phyloP scores from a whole-genome alignment of 1,140 invertebrate genomes.

The Helicoverpa armigera region DNA sequence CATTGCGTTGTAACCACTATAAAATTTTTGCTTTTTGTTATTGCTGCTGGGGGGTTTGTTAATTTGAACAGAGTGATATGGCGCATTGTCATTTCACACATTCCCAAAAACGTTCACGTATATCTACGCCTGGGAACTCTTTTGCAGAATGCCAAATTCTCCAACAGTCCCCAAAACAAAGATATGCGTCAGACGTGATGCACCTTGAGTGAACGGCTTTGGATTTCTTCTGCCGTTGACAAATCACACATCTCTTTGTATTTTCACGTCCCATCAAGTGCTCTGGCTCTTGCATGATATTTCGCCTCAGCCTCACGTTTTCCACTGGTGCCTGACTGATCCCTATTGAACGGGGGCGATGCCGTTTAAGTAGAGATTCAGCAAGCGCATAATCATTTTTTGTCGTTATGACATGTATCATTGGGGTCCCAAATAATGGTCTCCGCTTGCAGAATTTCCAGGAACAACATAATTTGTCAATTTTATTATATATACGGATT shows the following conservation, averaged over 20 bases:
- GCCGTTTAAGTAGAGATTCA: neutral
- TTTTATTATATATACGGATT: too few relatives aligned
- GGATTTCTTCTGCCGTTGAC: neutral
- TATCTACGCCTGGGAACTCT: neutral
- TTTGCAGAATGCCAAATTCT: neutral
- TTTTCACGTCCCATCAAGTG: neutral
- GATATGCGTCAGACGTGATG: neutral
- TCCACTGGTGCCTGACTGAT: neutral
- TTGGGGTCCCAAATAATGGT: too few relatives aligned
- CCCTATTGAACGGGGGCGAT: neutral
- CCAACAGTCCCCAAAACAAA: slow-evolving; percentile 21
- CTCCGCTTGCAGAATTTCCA: too few relatives aligned
- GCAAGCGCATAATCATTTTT: too few relatives aligned
- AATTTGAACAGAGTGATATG: too few relatives aligned
- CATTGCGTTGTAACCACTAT: too few relatives aligned
- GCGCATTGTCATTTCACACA: too few relatives aligned
- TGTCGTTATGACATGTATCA: too few relatives aligned
- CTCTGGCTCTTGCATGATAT: neutral
- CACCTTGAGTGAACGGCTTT: neutral
- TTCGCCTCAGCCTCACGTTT: neutral
- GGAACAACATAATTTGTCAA: too few relatives aligned
- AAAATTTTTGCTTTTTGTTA: too few relatives aligned
- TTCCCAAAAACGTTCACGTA: slow-evolving; percentile 1
- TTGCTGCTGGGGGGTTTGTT: too few relatives aligned
- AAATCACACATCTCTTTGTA: slow-evolving; percentile 1